A percentile compares a stretch with the other conserved stretches of the same genome.
These are phyloP conservation scores for Neodon shergylaensis DNA, from an alignment of 2,113 vertebrate species.

Conservation along the genomic window DNA sequence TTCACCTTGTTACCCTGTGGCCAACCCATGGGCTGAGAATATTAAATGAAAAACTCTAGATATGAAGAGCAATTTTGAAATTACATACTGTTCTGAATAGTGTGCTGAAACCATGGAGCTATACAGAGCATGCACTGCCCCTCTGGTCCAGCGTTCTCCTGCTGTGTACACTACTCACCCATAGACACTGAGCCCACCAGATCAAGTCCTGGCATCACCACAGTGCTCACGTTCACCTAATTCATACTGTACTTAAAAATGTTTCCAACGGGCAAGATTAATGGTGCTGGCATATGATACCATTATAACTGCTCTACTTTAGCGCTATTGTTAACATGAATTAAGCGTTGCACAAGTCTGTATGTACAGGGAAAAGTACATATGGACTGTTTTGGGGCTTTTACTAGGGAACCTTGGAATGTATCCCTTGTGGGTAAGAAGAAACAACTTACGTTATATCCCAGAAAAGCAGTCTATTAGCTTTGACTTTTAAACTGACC, in stretches of 20 bases:
- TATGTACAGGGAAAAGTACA: not conserved
- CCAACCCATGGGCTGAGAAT: not conserved
- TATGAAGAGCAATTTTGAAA: not conserved
- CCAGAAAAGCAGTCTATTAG: not conserved
- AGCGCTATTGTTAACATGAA: not conserved
- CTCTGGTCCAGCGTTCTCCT: not conserved
- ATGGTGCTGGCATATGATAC: not conserved
- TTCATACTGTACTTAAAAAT: not conserved
- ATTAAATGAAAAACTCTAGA: not conserved
- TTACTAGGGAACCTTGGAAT: not conserved
- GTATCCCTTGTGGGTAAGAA: not conserved
- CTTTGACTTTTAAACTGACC: constrained; percentile 24
- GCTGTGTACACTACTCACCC: not conserved
- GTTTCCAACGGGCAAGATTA: not conserved
- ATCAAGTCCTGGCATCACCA: not conserved
- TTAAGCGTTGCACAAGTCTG: not conserved
- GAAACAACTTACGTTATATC: not conserved
- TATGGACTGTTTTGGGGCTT: not conserved
- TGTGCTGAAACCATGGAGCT: not conserved
- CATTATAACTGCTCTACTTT: not conserved
- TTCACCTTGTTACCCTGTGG: not conserved
- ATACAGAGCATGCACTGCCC: not conserved
- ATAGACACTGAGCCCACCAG: not conserved
- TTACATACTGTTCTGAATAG: not conserved
- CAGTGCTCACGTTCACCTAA: not conserved